Evolutionary conservation across 2,888 invertebrate species (phyloP).

Genomic region (Drosophila maculinotata): DNA sequence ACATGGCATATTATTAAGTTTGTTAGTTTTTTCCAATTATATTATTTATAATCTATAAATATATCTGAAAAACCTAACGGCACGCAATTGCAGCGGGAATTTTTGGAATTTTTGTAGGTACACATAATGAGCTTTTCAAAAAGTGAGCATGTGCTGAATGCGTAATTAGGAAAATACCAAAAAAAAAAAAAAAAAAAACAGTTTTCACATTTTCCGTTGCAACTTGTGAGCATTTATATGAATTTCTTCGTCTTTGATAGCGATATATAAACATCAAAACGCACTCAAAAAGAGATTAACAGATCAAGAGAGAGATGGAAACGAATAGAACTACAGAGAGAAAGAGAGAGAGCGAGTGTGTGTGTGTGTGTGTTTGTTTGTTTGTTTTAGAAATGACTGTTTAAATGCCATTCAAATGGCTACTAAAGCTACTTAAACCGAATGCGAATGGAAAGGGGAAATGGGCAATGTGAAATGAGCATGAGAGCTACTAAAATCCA

Average conservation of each 20-base stretch:
- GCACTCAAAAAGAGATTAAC: conserved; percentile 2
- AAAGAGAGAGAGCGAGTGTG: not conserved
- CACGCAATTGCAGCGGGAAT: too few relatives aligned
- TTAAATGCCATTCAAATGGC: conserved; percentile 70
- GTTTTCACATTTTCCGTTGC: conserved; percentile 9
- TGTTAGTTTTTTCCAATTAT: too few relatives aligned
- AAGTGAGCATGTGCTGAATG: too few relatives aligned
- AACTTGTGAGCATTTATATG: too few relatives aligned
- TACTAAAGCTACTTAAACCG: conserved; percentile 70
- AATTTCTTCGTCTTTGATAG: conserved; percentile 13
- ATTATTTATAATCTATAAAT: too few relatives aligned
- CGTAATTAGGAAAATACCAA: too few relatives aligned
- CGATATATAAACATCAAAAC: conserved; percentile 34
- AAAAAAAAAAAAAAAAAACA: too few relatives aligned
- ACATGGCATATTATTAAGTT: too few relatives aligned
- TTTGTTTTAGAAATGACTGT: conserved; percentile 54
- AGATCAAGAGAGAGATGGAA: not conserved
- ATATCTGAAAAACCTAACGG: too few relatives aligned
- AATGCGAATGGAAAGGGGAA: conserved; percentile 42
- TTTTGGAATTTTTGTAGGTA: too few relatives aligned
- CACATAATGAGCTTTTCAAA: too few relatives aligned
- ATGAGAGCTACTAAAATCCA: conserved; percentile 59
- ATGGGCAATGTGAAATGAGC: conserved; percentile 15
- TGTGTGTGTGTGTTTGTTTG: conserved; percentile 24
- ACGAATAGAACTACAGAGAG: conserved; percentile 1